Base-by-base conservation (phyloP, 2,113 vertebrate genomes). In the Misgurnus anguillicaudatus region DNA sequence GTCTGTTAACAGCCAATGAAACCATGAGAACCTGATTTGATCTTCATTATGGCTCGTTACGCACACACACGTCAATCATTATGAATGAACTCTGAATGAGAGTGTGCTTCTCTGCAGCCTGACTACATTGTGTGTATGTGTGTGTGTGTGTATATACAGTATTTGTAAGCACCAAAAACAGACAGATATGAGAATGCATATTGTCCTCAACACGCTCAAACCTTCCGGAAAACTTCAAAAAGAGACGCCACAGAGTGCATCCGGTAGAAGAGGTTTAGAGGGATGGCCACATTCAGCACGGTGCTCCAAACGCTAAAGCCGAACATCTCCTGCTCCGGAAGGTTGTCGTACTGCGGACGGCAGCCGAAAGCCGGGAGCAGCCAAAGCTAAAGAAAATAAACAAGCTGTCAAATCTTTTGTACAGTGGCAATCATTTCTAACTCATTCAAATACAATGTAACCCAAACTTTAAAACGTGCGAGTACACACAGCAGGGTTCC, bases 221-320 rank as follows among this genome's bases (percentile, higher is more conserved):
- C 93, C 86, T 93, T 94, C 85, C 93, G 93, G 86, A 95, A 98
- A 83, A 99, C 95, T 85, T 99, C 98, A 55, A 98, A 97, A 72
- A 99, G 95, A 0, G 95, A 95, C 79, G 96, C 95, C 42, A 97
- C 96, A 61, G 96, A 95, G 72, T 99, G 98, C 95, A 99, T 99
- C 41, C 97, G 94, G 86, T 99, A 99, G 91, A 99, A 99, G 88
- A 99, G 95, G 82, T 94, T 97, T 82, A 99, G 93, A 41, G 98
- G 98, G 89, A 99, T 95, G 0, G 96, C 96, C 71, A 99, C 94
- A 90, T 98, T 99, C 86, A 99, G 96, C 87, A 98, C 93, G 63
- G 95, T 95, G 85, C 94, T 97, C 98, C 98, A 99, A 68, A 93
- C 94, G 87, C 94, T 91, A 88, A 96, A 97, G 86, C 97, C 97